phyloP scores from a whole-genome alignment of 2,113 vertebrate genomes.

The Notothenia rossii region DNA sequence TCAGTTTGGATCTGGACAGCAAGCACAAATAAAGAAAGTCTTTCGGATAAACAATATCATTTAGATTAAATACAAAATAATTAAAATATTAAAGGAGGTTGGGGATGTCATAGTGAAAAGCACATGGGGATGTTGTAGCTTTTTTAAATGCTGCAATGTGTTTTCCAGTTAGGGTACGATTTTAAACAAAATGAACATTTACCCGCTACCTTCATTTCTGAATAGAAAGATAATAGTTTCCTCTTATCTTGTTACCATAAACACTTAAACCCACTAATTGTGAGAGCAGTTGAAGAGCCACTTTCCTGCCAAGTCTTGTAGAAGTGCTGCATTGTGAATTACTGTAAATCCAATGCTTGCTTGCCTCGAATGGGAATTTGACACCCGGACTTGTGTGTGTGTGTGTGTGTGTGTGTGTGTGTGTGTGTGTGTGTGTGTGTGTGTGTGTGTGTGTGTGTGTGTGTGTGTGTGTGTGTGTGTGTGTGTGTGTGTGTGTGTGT shows the following conservation, averaged over 20 bases:
- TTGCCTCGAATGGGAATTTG: conserved; percentile 22
- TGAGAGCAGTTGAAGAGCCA: conserved; percentile 4
- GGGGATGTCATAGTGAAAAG: not conserved
- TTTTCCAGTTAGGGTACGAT: not conserved
- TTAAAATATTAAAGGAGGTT: not conserved
- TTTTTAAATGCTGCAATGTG: not conserved
- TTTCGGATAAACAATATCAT: not conserved
- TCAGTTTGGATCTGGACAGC: conserved; percentile 5
- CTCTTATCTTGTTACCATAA: not conserved
- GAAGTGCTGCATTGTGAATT: conserved; percentile 48
- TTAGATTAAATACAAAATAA: not conserved
- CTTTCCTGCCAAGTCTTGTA: conserved; percentile 46
- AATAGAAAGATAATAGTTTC: not conserved
- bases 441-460: no score
- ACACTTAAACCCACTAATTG: not conserved
- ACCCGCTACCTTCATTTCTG: not conserved
- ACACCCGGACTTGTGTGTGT: not conserved
- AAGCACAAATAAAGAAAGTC: conserved; percentile 6
- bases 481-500: no score
- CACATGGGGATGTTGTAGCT: not conserved
- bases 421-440: no score
- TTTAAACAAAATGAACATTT: not conserved
- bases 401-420: no score
- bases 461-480: no score
- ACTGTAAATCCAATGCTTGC: conserved; percentile 51